Base-by-base conservation (phyloP, 2,797 vertebrate species). In the Micromesistius poutassou region DNA sequence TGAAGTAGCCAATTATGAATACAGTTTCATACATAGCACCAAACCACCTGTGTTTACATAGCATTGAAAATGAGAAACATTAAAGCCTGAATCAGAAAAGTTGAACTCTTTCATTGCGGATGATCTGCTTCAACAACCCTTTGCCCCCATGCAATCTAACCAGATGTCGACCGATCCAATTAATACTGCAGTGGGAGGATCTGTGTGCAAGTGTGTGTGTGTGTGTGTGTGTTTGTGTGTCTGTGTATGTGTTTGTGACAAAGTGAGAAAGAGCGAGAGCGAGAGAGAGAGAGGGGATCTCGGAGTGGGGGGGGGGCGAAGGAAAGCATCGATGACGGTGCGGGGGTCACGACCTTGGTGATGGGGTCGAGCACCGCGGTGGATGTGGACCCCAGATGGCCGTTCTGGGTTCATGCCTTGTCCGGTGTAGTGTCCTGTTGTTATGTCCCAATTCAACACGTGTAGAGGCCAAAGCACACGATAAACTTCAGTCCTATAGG, bases 141-240 rank as follows among this genome's bases (percentile, higher is more conserved):
- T 5, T 30, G 25, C 68, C 55, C 55, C 55, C 55, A 25, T 9
- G 55, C 55, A 62, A 62, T 12, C 68, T 71, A 16, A 30, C 28
- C 68, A 71, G 68, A 30, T 71, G 68, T 71, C 14, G 28, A 4
- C 66, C 6, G 7, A 30, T 10, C 25, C 66, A 70, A 70, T 30
- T 71, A 31, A 31, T 13, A 31, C 30, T 31, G 66, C n/a, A 6
- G 68, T 71, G 25, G 30, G 30, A 30, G 12, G 14, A 30, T 36
- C 25, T 72, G 71, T 72, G 19, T 72, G 9, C 46, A 68, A 71
- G 76, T 76, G 38, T 75, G 78, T 42, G 77, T 71, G 73, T 28
- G 25, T 74, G 46, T 19, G 33, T n/a, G 31, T 72, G 72, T 33
- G 31, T 30, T 6, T 75, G 74, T 19, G 30, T 75, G 42, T 75